Base-by-base conservation (phyloP, 1,140 invertebrate genomes). In the Mactra quadrangularis region DNA sequence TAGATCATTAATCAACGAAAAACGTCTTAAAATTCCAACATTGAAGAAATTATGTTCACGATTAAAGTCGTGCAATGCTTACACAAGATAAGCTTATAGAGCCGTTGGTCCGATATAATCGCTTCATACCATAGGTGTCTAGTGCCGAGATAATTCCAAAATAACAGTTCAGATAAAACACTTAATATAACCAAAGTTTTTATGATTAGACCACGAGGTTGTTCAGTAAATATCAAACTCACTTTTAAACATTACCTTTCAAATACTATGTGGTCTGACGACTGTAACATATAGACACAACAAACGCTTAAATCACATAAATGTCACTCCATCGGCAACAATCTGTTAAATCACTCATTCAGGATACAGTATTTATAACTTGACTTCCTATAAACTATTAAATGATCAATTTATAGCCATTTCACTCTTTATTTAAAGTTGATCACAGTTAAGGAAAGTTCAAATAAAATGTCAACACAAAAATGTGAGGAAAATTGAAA, bases 1-100 rank as follows among this genome's bases (percentile, higher is more conserved):
- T 38, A 27, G 15, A 3, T 47, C 6, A 82, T 82, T 82, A 82
- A 82, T 82, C 78, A 71, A 31, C 17, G 6, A 35, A 62, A 71
- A 60, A 62, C 52, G 68, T 82, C 78, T 82, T 82, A 82, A 82
- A 82, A 82, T 82, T 71, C 78, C 78, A 82, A 47, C 29, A 71
- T 62, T 82, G 78, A 45, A 62, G 52, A 57, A 60, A 53, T 50
- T 72, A 71, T 72, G 64, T 71, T 60, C 41, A 62, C 68, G 68
- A 82, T 82, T 71, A 71, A 71, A 82, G 68, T 35, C n/a, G 52
- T 33, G 53, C 55, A 38, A 52, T 38, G 78, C 68, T 59, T 60
- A 71, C 27, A 15, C 13, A 15, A 71, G 78, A 82, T 82, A 82
- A 72, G 78, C 38, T 47, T 29, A 66, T 68, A 27, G 45, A 13